Percentiles rank a stretch among this genome's conserved stretches.
Conservation (phyloP, 2,888 invertebrate genomes). For the Cybosia mesomella region DNA sequence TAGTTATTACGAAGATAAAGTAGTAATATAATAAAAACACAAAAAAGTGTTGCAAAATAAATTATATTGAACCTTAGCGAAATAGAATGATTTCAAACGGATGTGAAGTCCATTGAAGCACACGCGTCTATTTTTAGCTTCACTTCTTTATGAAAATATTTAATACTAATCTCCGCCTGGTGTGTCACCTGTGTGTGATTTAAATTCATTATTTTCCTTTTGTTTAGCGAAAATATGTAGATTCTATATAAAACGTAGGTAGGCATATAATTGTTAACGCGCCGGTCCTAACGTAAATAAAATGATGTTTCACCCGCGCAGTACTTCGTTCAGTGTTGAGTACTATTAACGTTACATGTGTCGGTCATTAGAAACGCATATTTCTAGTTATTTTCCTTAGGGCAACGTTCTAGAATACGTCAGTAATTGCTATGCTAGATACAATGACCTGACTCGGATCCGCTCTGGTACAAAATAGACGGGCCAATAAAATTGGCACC, state of each 20-base stretch:
- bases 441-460: constrained; percentile 22
- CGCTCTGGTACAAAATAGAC: constrained; percentile 17
- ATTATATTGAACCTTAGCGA: not conserved
- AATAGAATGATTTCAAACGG: not conserved
- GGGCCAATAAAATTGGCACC: constrained; percentile 12
- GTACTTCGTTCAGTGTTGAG: not conserved
- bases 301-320: not conserved
- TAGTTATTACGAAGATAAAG: too few species aligned
- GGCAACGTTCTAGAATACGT: constrained; percentile 15
- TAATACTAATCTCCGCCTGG: not conserved
- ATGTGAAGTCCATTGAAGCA: not conserved
- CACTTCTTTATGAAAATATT: not conserved
- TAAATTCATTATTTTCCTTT: too few species aligned
- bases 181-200: not conserved
- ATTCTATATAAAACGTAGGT: too few species aligned
- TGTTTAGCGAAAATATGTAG: too few species aligned
- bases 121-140: not conserved
- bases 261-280: not conserved
- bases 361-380: not conserved
- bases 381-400: constrained; percentile 7
- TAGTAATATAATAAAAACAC: too few species aligned
- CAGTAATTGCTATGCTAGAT: constrained; percentile 16
- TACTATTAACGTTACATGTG: not conserved
- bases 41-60: not conserved
- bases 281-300: not conserved